Percentiles rank a stretch among this genome's conserved stretches.
Evolutionary conservation across 2,888 invertebrate genomes (phyloP).

Genomic region (Synergus japonicus): DNA sequence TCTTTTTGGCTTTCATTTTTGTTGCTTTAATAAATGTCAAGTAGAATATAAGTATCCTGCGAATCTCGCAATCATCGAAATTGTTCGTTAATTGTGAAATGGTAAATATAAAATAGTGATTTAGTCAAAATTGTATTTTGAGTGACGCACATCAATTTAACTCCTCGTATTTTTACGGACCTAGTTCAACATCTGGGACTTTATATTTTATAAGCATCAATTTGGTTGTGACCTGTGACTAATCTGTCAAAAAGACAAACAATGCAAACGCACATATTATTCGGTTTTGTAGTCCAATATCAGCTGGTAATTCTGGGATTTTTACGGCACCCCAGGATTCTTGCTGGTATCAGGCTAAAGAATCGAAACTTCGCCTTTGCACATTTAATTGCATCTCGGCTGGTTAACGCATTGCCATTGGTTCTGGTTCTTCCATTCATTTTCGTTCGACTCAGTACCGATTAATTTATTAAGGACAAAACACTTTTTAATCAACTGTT

Average conservation of each 20-base stretch:
- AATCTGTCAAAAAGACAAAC: slow-evolving; percentile 64
- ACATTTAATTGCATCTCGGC: slow-evolving; percentile 69
- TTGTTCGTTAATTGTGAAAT: slow-evolving; percentile 17
- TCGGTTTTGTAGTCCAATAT: slow-evolving; percentile 87
- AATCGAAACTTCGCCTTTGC: slow-evolving; percentile 75
- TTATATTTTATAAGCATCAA: slow-evolving; percentile 61
- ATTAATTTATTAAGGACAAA: slow-evolving; percentile 21
- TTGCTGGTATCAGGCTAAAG: slow-evolving; percentile 87
- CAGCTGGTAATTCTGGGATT: slow-evolving; percentile 99
- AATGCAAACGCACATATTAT: slow-evolving; percentile 65
- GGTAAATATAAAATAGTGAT: neutral
- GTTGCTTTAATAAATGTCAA: neutral
- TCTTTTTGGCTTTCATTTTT: slow-evolving; percentile 1
- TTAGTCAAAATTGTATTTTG: slow-evolving; percentile 1
- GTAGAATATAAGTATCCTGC: neutral
- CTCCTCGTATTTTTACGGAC: slow-evolving; percentile 15
- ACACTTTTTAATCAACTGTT: slow-evolving; percentile 9
- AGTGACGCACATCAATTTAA: neutral
- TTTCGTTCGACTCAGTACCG: slow-evolving; percentile 41
- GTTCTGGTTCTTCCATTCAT: slow-evolving; percentile 71
- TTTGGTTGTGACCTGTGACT: slow-evolving; percentile 72
- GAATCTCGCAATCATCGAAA: slow-evolving; percentile 3
- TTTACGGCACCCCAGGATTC: slow-evolving; percentile 87
- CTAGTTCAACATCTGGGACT: slow-evolving; percentile 47
- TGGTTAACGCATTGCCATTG: slow-evolving; percentile 74